Conservation (phyloP, 2,797 vertebrate species). For the Acipenser transmontanus region DNA sequence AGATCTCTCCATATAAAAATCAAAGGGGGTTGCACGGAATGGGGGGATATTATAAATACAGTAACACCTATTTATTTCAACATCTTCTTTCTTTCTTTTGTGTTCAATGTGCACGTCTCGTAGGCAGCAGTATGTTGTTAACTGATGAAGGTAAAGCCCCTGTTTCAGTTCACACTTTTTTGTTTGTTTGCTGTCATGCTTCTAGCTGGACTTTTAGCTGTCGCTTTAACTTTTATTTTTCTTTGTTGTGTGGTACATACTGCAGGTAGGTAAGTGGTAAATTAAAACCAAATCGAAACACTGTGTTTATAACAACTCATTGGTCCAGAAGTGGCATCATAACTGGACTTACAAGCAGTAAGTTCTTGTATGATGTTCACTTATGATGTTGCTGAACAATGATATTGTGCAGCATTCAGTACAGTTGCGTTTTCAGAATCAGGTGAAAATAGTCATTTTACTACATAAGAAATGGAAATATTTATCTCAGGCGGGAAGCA, state of each 20-base stretch:
- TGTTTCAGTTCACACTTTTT: slow-evolving; percentile 3
- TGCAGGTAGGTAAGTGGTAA: background rate
- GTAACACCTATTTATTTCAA: slow-evolving; percentile 5
- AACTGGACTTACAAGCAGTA: slow-evolving; percentile 1
- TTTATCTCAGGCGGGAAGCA: no score
- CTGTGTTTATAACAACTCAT: slow-evolving; percentile 16
- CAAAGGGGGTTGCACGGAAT: no score
- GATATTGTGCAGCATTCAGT: no score
- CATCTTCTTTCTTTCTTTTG: slow-evolving; percentile 15
- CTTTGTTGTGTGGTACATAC: background rate
- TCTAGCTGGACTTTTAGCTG: slow-evolving; percentile 8
- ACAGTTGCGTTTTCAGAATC: no score
- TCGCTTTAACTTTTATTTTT: background rate
- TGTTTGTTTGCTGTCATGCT: slow-evolving; percentile 15
- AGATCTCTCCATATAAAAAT: no score
- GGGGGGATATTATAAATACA: no score
- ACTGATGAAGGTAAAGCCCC: slow-evolving; percentile 22
- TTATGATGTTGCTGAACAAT: no score
- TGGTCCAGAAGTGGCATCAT: background rate
- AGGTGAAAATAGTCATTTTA: no score
- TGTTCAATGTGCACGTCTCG: slow-evolving; percentile 14
- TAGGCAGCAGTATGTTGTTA: slow-evolving; percentile 20
- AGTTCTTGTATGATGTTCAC: no score
- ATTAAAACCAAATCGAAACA: background rate
- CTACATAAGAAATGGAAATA: no score